Base-by-base conservation (phyloP, 2,113 vertebrate genomes). In the Cyprinodon brontotheroides region DNA sequence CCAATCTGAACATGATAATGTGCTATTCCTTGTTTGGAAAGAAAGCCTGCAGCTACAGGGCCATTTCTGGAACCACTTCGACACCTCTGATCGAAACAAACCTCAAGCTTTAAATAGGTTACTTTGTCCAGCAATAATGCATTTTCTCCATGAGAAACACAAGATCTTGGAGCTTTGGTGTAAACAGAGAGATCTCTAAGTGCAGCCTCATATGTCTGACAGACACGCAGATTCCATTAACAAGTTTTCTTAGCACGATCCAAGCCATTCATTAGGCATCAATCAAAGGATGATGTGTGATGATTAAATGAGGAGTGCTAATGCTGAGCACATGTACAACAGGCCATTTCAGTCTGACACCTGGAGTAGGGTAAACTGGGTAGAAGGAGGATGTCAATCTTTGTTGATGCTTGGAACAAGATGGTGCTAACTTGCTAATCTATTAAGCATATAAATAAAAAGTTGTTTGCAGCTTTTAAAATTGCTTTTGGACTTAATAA, bases 201-300 rank as follows among this genome's bases (percentile, higher is more conserved):
- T 77, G 75, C 65, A 86, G 17, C 17, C 50, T 57, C 50, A 57
- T 6, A 57, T 57, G 50, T 57, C 50, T 57, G 50, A 57, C 7
- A 53, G 86, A 79, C 82, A 80, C 82, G 70, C 72, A 82, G 38
- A 85, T 81, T 80, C 95, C 94, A 96, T 97, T 97, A 97, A 95
- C 94, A 94, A 87, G 91, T 91, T 94, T 95, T 91, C 92, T 94
- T 96, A 93, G 94, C 91, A 91, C 95, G 92, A 94, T 94, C 94
- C 84, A 90, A 93, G 95, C 92, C 95, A 96, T 95, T 96, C 94
- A 94, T 96, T 95, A 93, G 80, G 89, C 88, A 79, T 95, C 95
- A 94, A 83, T 95, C 95, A 94, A 94, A 94, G 91, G 91, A 85
- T 41, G 84, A 95, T 91, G 94, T n/a, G 50, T 57, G 50, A n/a